Conservation (phyloP, 2,797 vertebrate genomes). For the Molossus alvarezi region DNA sequence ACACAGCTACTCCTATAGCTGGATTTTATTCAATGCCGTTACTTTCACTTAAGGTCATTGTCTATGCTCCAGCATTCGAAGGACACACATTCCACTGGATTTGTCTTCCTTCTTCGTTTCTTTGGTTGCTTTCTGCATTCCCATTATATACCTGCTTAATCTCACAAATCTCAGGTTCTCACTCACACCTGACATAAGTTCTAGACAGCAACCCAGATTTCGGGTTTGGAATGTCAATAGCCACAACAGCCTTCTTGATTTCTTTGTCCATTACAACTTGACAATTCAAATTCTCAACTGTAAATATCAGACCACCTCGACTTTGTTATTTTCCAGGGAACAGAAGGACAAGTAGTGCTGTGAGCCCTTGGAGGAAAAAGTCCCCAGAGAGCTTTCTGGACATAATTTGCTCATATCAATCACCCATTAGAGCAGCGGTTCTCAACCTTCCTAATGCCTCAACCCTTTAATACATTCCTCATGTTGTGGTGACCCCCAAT, state of each 20-base stretch:
- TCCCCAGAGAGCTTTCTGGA: neutral
- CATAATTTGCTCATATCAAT: neutral
- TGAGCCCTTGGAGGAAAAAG: neutral
- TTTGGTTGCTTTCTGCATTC: neutral
- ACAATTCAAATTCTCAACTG: slow-evolving; percentile 35
- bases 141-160: neutral
- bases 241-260: neutral
- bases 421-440: neutral
- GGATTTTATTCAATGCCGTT: neutral
- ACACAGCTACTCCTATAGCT: neutral
- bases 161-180: neutral
- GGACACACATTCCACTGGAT: neutral
- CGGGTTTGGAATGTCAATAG: neutral
- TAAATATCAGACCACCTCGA: slow-evolving; percentile 68
- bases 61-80: neutral
- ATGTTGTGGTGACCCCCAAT: no score
- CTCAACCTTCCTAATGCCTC: no score
- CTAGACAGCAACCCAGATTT: neutral
- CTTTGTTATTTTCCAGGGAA: slow-evolving; percentile 48
- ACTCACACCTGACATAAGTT: neutral
- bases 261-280: slow-evolving; percentile 38
- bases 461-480: no score
- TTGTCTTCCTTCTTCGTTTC: neutral
- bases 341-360: neutral
- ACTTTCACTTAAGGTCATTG: neutral